Conservation (phyloP, 2,797 vertebrate species). For the Chelmon rostratus region DNA sequence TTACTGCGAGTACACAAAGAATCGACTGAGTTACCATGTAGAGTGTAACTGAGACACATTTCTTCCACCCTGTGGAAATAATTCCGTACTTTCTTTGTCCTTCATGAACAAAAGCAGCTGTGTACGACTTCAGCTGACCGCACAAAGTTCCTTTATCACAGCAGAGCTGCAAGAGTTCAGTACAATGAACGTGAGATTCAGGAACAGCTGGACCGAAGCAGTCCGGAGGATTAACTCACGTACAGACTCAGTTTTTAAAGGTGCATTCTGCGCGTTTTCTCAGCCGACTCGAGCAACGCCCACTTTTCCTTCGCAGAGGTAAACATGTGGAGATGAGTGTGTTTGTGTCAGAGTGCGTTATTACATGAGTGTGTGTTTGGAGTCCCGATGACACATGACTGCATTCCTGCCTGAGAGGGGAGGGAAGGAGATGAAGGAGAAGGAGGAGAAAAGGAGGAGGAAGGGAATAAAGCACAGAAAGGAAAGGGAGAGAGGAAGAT, state of each 20-base stretch:
- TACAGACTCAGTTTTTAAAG: not conserved
- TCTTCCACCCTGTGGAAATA: slow-evolving; percentile 23
- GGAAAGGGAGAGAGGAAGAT: not conserved
- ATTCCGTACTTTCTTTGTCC: slow-evolving; percentile 31
- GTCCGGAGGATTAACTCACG: slow-evolving; percentile 1
- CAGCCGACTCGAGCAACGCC: not conserved
- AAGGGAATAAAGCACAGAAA: not conserved
- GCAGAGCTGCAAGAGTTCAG: slow-evolving; percentile 10
- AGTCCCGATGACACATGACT: slow-evolving; percentile 42
- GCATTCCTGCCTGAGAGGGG: slow-evolving; percentile 48
- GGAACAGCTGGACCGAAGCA: slow-evolving; percentile 17
- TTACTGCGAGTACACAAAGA: not conserved
- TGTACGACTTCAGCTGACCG: slow-evolving; percentile 33
- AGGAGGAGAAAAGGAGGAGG: not conserved
- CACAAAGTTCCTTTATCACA: slow-evolving; percentile 45
- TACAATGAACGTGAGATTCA: slow-evolving; percentile 22
- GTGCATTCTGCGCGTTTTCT: slow-evolving; percentile 6
- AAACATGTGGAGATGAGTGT: slow-evolving; percentile 14
- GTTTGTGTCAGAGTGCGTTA: slow-evolving; percentile 20
- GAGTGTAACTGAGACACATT: not conserved
- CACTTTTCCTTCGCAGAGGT: slow-evolving; percentile 36
- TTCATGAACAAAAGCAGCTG: slow-evolving; percentile 48
- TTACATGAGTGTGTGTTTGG: slow-evolving; percentile 24
- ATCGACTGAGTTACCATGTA: not conserved
- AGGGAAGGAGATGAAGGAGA: too few species aligned